These are phyloP conservation scores for Agrochola litura DNA, from an alignment of 2,888 invertebrate species.

Conservation along the genomic window DNA sequence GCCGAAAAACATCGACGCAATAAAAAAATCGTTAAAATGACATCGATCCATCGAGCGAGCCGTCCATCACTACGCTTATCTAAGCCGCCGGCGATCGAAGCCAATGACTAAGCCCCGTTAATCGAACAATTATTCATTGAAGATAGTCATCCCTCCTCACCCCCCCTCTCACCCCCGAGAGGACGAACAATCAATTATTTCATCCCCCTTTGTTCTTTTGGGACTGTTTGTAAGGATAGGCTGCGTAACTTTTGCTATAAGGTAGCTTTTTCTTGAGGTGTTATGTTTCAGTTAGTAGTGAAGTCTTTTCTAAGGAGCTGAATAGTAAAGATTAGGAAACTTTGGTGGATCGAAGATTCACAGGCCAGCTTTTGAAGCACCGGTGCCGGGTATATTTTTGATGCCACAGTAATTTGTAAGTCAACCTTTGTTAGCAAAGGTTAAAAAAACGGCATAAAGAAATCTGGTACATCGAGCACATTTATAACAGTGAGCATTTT, in stretches of 20 bases:
- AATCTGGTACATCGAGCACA: background rate
- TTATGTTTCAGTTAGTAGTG: background rate
- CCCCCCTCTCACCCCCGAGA: slow-evolving; percentile 58
- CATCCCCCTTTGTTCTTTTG: slow-evolving; percentile 65
- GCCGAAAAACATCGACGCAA: background rate
- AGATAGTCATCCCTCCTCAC: slow-evolving; percentile 72
- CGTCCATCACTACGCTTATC: slow-evolving; percentile 73
- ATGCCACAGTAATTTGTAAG: background rate
- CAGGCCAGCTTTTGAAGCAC: background rate
- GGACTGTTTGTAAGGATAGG: slow-evolving; percentile 42
- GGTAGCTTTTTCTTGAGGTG: slow-evolving; percentile 31
- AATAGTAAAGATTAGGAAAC: background rate
- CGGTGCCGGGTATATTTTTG: background rate
- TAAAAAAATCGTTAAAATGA: slow-evolving; percentile 29
- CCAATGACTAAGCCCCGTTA: slow-evolving; percentile 87
- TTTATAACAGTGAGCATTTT: background rate
- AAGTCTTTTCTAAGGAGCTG: background rate
- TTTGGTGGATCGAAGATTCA: background rate
- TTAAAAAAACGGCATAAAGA: background rate
- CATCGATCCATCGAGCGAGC: slow-evolving; percentile 46
- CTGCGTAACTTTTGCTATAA: slow-evolving; percentile 29
- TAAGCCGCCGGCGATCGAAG: slow-evolving; percentile 79
- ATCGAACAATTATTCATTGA: slow-evolving; percentile 89
- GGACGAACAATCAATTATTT: slow-evolving; percentile 69
- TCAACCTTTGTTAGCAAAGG: background rate